Conservation (phyloP, 2,113 vertebrate species). For the Ageneiosus marmoratus region DNA sequence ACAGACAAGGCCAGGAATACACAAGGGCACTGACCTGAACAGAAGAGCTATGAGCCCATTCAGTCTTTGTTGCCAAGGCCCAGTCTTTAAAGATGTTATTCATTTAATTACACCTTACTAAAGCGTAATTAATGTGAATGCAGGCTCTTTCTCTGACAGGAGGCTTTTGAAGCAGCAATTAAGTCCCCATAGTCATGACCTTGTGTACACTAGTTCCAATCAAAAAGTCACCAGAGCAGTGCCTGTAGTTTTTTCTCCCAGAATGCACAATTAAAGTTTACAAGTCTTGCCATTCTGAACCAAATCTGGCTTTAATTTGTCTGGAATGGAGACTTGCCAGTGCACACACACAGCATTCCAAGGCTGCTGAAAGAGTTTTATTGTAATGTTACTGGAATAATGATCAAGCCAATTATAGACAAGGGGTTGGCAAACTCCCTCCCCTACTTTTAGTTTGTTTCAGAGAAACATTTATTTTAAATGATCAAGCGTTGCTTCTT, state of each 20-base stretch:
- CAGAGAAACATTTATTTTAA: neutral
- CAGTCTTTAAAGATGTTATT: constrained; percentile 41
- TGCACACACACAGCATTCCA: constrained; percentile 33
- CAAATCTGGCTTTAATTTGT: constrained; percentile 36
- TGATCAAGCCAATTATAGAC: constrained; percentile 11
- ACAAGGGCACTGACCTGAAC: constrained; percentile 1
- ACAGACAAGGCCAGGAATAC: constrained; percentile 4
- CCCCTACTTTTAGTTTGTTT: neutral
- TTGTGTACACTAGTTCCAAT: constrained; percentile 17
- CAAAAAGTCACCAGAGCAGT: constrained; percentile 5
- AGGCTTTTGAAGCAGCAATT: constrained; percentile 39
- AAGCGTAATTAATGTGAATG: constrained; percentile 47
- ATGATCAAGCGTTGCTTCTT: neutral
- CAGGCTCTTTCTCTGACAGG: constrained; percentile 31
- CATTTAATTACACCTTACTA: constrained; percentile 36
- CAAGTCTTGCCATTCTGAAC: constrained; percentile 20
- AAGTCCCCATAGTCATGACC: constrained; percentile 30
- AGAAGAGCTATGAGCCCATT: constrained; percentile 9
- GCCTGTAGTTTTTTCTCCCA: neutral
- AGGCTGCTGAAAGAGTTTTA: constrained; percentile 18
- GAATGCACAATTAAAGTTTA: constrained; percentile 27
- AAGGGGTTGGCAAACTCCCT: neutral
- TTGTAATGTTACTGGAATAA: constrained; percentile 16
- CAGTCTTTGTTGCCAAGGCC: neutral
- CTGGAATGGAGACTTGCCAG: neutral